Conservation (phyloP, 1,140 invertebrate genomes). For the Homalodisca vitripennis region DNA sequence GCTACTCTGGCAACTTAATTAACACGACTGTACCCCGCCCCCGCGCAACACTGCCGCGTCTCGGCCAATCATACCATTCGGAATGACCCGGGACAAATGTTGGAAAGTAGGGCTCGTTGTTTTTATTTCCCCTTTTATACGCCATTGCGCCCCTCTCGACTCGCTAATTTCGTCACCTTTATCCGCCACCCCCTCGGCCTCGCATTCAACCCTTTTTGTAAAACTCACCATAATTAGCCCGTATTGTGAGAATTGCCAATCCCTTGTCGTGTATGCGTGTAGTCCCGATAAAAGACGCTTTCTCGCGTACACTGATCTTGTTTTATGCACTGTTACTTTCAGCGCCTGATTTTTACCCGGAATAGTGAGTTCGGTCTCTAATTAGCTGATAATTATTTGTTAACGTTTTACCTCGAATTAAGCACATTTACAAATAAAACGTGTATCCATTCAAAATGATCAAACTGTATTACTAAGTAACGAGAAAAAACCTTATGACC, state of each 20-base stretch:
- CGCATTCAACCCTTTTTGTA: background rate
- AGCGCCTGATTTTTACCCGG: background rate
- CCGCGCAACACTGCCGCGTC: too few species aligned
- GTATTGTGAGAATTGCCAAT: background rate
- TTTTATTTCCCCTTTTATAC: background rate
- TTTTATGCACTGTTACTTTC: constrained; percentile 6
- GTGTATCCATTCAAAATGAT: too few species aligned
- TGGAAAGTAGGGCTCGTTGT: background rate
- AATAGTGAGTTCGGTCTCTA: background rate
- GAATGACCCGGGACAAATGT: background rate
- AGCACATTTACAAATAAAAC: too few species aligned
- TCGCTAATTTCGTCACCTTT: constrained; percentile 15
- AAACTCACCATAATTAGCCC: background rate
- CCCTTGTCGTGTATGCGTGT: background rate
- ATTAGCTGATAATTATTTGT: too few species aligned
- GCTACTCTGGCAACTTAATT: background rate
- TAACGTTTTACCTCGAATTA: too few species aligned
- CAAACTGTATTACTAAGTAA: too few species aligned
- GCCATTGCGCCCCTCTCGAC: background rate
- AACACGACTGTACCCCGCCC: background rate
- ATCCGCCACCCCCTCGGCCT: background rate
- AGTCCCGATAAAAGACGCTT: background rate
- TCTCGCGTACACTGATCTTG: background rate
- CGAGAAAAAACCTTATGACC: too few species aligned
- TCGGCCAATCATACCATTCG: too few species aligned